Percentiles rank a stretch among this genome's conserved stretches.
Conservation (phyloP, 2,888 invertebrate species). For the Apamea crenata region DNA sequence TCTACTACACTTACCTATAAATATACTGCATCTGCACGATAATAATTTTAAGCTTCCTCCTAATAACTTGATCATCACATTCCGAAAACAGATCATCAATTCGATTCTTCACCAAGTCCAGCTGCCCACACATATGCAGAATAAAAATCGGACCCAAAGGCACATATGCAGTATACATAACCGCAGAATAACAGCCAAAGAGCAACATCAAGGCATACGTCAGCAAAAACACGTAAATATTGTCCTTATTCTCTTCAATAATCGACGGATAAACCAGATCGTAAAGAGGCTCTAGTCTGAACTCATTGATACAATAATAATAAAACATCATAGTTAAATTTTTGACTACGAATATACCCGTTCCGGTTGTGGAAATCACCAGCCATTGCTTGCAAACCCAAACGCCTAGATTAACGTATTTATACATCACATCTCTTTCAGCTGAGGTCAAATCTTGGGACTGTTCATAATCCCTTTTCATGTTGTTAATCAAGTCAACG, state of each 20-base stretch:
- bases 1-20: conserved; percentile 62
- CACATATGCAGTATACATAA: conserved; percentile 71
- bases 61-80: conserved; percentile 55
- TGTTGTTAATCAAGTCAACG: conserved; percentile 62
- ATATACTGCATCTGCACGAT: conserved; percentile 69
- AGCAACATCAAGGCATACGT: conserved; percentile 42
- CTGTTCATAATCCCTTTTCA: conserved; percentile 71
- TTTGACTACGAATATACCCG: conserved; percentile 60
- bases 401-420: conserved; percentile 66
- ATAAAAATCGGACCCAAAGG: conserved; percentile 78
- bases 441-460: conserved; percentile 49
- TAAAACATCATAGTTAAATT: conserved; percentile 62
- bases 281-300: conserved; percentile 66
- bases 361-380: not conserved
- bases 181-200: conserved; percentile 60
- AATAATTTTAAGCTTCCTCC: conserved; percentile 66
- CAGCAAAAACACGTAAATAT: conserved; percentile 52
- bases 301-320: conserved; percentile 62
- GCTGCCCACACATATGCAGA: conserved; percentile 77
- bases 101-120: conserved; percentile 72
- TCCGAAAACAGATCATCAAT: conserved; percentile 69
- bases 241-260: conserved; percentile 69
- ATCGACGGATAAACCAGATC: conserved; percentile 69
- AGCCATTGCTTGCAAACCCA: conserved; percentile 73
- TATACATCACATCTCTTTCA: conserved; percentile 66